Base-by-base conservation (phyloP, 2,113 vertebrate genomes). In the Marmota monax region DNA sequence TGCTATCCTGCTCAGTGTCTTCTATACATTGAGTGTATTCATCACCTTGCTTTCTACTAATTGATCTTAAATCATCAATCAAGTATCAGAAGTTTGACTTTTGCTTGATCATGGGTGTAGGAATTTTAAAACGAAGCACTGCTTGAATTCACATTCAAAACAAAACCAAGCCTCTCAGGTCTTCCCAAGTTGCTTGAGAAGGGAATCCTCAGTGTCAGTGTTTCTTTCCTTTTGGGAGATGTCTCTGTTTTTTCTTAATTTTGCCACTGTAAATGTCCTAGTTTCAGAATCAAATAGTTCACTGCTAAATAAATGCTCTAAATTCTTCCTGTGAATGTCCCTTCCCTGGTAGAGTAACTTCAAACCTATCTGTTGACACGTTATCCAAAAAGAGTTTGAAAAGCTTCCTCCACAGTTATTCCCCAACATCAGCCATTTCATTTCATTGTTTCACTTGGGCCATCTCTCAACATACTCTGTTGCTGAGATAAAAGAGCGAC, bases 1-100 rank as follows among this genome's bases (percentile, higher is more conserved):
- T 92, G 96, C 95, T 96, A 63, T 90, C 80, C 94, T 98, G 96
- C 89, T 97, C 93, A 94, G 84, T 89, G 82, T 17, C 84, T 94
- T 89, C 72, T 87, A 29, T 18, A 84, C 37, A 93, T 77, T 29
- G 34, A 79, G 1, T 65, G 0, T 61, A 16, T 70, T 92, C 7
- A 2, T 58, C 74, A 74, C 3, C 12, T 80, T 39, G 45, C 29
- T 93, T 63, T 82, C 32, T 51, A 90, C 9, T n/a, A 92, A 82
- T 22, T 80, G 65, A 78, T 82, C 80, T 92, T 61, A 80, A 88
- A 90, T 95, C 79, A 67, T 85, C 39, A 78, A 61, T 84, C 29
- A 89, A 53, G 69, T 92, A 91, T 70, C 37, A 91, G 48, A 96
- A 85, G 27, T 7, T 76, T 77, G 17, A 51, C 29, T 87, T 90